A percentile compares a stretch with the other conserved stretches of the same genome.
Evolutionary conservation across 2,113 vertebrate genomes (phyloP).

Genomic region (Bagarius yarrelli): DNA sequence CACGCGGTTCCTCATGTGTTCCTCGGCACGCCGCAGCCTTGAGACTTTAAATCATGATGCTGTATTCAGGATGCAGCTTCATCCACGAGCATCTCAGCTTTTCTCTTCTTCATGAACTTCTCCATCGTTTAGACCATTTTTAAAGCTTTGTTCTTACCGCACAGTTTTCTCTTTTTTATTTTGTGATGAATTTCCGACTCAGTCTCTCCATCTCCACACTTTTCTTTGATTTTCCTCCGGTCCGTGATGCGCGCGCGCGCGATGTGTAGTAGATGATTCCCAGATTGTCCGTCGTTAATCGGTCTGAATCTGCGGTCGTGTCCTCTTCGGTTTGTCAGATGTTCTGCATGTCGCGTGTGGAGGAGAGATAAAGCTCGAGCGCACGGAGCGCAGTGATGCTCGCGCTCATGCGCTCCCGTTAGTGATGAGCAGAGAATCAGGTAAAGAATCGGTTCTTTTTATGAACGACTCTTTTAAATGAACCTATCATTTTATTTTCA

Average conservation of each 20-base stretch:
- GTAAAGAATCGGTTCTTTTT: constrained; percentile 11
- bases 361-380: constrained; percentile 9
- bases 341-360: background rate
- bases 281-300: too few species aligned
- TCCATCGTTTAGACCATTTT: background rate
- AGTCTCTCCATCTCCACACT: background rate
- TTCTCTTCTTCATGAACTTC: background rate
- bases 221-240: background rate
- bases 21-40: background rate
- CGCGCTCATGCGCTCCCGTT: background rate
- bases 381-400: constrained; percentile 7
- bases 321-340: background rate
- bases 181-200: background rate
- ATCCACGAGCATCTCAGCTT: background rate
- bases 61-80: background rate
- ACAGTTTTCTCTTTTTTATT: background rate
- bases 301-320: background rate
- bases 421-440: background rate
- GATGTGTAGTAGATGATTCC: too few species aligned
- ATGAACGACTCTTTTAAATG: background rate
- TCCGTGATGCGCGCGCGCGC: background rate
- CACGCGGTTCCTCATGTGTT: background rate
- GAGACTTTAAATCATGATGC: background rate
- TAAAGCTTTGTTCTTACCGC: background rate
- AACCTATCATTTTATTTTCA: background rate